Evolutionary conservation across 2,888 invertebrate genomes (phyloP), one percentile per base, ranked within the genome.

Genomic region (Chromoteleia sp.): DNA sequence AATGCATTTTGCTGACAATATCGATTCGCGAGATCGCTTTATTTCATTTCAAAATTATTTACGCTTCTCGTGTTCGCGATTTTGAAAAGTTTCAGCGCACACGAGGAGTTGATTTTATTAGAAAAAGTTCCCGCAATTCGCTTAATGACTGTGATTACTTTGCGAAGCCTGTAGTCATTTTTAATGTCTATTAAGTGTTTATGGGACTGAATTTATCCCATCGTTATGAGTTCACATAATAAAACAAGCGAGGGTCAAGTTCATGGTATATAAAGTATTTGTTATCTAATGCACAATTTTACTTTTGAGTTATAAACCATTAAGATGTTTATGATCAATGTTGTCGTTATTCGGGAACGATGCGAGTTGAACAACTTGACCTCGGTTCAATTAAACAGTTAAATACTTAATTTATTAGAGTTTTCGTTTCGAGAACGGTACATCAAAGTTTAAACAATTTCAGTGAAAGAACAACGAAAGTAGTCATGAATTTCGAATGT

Each of bases 241-340:
- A 63, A 77, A 77, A 77, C 14, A 21, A n/a, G 43, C 43, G 29
- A 25, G 25, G 78, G 71, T 78, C 78, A 67, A 73, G 65, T 71
- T 73, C 67, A 73, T 12, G 58, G 50, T 33, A 29, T 39, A 75
- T 75, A 58, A 67, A 67, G 15, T 45, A 52, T 75, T 59, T 25
- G 75, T 65, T 78, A 25, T 71, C 58, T 65, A 65, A 71, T 43
- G 58, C 33, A 29, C 14, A 36, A 48, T 71, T 71, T 70, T 71
- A 63, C n/a, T 78, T 71, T 56, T 3, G 15, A 8, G 8, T 14
- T 21, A n/a, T 59, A 59, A 58, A 68, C 14, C 43, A 59, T 17
- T 36, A 19, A 50, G 67, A 63, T 48, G 56, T 70, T 56, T 77
- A 77, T 70, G 70, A 77, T 77, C 77, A 56, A 63, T 39, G 48